Evolutionary conservation across 2,797 vertebrate genomes (phyloP).

Genomic region (Harpagifer antarcticus): DNA sequence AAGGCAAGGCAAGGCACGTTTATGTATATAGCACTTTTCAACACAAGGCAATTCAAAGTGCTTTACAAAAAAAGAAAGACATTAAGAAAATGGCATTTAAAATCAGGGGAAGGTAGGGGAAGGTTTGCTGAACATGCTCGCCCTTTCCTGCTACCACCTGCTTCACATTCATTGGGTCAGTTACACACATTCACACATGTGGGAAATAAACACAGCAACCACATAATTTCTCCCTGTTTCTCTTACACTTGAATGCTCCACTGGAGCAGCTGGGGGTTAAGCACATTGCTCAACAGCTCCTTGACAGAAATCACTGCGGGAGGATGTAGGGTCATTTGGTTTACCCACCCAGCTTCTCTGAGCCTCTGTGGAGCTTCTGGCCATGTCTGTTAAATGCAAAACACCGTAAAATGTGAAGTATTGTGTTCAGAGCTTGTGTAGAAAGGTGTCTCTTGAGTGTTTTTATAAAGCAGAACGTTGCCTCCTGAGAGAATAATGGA

Average conservation of each 20-base stretch:
- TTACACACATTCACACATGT: constrained; percentile 59
- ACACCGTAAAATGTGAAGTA: not conserved
- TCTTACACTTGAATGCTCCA: constrained; percentile 61
- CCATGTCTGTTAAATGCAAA: constrained; percentile 24
- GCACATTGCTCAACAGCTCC: constrained; percentile 62
- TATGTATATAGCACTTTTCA: too few species aligned
- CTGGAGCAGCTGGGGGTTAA: constrained; percentile 59
- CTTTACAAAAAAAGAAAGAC: too few species aligned
- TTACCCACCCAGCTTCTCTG: constrained; percentile 32
- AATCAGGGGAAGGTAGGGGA: constrained; percentile 8
- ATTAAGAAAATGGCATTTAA: too few species aligned
- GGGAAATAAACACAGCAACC: constrained; percentile 54
- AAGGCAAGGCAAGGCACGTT: not conserved
- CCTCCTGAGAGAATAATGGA: not conserved
- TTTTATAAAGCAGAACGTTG: not conserved
- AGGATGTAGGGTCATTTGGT: constrained; percentile 46
- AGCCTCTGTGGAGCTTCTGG: constrained; percentile 19
- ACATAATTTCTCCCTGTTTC: constrained; percentile 59
- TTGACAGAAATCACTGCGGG: constrained; percentile 61
- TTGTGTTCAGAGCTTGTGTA: constrained; percentile 1
- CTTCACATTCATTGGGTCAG: constrained; percentile 62
- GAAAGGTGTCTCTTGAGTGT: not conserved
- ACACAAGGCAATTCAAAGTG: too few species aligned
- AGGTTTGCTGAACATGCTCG: constrained; percentile 41
- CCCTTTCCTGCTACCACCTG: constrained; percentile 42